phyloP scores from a whole-genome alignment of 2,113 vertebrate genomes.

The Scolopax mira region DNA sequence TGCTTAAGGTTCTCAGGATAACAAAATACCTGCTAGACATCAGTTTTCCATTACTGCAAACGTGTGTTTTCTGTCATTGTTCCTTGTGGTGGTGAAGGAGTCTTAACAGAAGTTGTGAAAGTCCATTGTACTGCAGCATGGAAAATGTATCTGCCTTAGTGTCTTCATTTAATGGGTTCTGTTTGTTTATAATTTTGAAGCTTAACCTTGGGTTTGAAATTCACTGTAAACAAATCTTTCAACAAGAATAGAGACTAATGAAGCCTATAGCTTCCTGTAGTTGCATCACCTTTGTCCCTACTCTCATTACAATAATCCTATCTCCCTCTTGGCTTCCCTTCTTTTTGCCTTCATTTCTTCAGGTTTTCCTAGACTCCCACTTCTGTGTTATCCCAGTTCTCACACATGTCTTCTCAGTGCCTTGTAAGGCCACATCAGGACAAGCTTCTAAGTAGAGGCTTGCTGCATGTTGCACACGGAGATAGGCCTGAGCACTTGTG shows the following conservation, averaged over 20 bases:
- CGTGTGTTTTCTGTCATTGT: not conserved
- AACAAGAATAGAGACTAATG: not conserved
- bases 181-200: not conserved
- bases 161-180: not conserved
- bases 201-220: not conserved
- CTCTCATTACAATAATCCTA: not conserved
- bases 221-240: not conserved
- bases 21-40: not conserved
- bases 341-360: not conserved
- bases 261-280: not conserved
- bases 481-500: not conserved
- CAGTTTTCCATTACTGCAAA: not conserved
- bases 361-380: not conserved
- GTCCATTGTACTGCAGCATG: not conserved
- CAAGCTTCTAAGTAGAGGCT: not conserved
- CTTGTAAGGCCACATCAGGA: not conserved
- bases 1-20: not conserved
- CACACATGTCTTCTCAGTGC: not conserved
- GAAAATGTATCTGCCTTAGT: not conserved
- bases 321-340: not conserved
- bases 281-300: not conserved
- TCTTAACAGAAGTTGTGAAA: not conserved
- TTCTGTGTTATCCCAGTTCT: not conserved
- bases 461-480: not conserved
- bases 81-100: not conserved